Percentiles rank a stretch among this genome's conserved stretches.
These are phyloP conservation scores for Oryzias dopingdopingensis DNA, from an alignment of 2,797 vertebrate genomes.

Conservation along the genomic window DNA sequence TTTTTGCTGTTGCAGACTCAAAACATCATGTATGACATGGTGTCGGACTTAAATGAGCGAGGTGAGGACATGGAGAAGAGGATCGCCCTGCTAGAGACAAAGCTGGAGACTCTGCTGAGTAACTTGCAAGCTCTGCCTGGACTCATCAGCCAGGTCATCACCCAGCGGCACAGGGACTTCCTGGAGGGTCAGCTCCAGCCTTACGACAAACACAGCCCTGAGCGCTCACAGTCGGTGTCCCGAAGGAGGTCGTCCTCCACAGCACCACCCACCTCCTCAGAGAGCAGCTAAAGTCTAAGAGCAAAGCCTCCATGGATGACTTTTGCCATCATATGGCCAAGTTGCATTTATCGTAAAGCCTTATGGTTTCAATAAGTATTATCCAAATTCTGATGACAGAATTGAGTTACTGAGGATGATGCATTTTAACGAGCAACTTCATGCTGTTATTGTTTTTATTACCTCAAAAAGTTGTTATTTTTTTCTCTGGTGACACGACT, in stretches of 20 bases:
- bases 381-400: constrained; percentile 98
- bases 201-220: constrained; percentile 89
- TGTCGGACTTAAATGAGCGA: constrained; percentile 97
- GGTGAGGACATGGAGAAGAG: constrained; percentile 99
- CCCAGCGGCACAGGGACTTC: constrained; percentile 95
- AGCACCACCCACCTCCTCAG: constrained; percentile 96
- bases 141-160: constrained; percentile 97
- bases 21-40: constrained; percentile 99
- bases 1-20: constrained; percentile 87
- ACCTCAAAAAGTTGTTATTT: constrained; percentile 79
- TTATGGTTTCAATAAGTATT: constrained; percentile 98
- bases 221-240: constrained; percentile 91
- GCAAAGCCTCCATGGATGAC: constrained; percentile 87
- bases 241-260: constrained; percentile 94
- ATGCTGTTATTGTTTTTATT: constrained; percentile 80
- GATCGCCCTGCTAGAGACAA: constrained; percentile 93
- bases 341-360: constrained; percentile 99
- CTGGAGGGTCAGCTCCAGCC: constrained; percentile 94
- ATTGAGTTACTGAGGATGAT: constrained; percentile 83
- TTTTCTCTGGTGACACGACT: constrained; percentile 75
- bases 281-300: constrained; percentile 97
- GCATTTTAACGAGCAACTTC: constrained; percentile 74
- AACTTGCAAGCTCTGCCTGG: constrained; percentile 96
- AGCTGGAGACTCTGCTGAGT: constrained; percentile 94
- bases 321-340: constrained; percentile 99